Percentiles rank a stretch among this genome's conserved stretches.
Evolutionary conservation across 92 coral and sea anemone species (phyloP).

Genomic region (Zoanthus sansibaricus): DNA sequence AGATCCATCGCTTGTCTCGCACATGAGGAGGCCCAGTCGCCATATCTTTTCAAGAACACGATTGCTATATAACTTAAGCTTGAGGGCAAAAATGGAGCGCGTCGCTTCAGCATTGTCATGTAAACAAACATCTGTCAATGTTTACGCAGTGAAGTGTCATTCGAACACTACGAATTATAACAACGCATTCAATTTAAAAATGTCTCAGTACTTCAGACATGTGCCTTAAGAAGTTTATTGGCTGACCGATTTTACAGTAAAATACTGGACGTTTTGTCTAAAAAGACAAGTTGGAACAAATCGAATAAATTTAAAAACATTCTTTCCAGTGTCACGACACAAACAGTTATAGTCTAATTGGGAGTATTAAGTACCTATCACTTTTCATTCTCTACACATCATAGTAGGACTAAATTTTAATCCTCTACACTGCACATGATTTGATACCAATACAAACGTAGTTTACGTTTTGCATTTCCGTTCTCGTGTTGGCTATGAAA

Average conservation of each 20-base stretch:
- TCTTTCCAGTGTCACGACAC: no score
- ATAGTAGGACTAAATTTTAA: no score
- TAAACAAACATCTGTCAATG: slow-evolving; percentile 46
- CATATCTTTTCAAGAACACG: slow-evolving; percentile 26
- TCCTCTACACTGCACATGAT: no score
- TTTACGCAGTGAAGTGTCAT: slow-evolving; percentile 25
- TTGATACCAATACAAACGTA: no score
- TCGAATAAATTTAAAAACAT: no score
- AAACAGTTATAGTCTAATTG: no score
- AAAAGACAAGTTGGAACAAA: no score
- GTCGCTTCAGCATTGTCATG: slow-evolving; percentile 38
- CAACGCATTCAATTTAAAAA: slow-evolving; percentile 16
- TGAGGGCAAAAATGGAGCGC: slow-evolving; percentile 1
- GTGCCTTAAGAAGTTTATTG: background rate
- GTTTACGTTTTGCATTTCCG: no score
- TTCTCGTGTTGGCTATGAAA: no score
- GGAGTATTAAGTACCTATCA: no score
- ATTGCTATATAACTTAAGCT: background rate
- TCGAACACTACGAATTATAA: slow-evolving; percentile 25
- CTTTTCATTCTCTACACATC: no score
- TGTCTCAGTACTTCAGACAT: slow-evolving; percentile 7
- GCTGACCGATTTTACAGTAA: background rate
- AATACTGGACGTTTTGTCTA: no score
- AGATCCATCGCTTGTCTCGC: slow-evolving; percentile 96
- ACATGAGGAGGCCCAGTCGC: slow-evolving; percentile 75